phyloP scores from a whole-genome alignment of 2,888 invertebrate genomes.

The Spatulosminthurus flaviceps region DNA sequence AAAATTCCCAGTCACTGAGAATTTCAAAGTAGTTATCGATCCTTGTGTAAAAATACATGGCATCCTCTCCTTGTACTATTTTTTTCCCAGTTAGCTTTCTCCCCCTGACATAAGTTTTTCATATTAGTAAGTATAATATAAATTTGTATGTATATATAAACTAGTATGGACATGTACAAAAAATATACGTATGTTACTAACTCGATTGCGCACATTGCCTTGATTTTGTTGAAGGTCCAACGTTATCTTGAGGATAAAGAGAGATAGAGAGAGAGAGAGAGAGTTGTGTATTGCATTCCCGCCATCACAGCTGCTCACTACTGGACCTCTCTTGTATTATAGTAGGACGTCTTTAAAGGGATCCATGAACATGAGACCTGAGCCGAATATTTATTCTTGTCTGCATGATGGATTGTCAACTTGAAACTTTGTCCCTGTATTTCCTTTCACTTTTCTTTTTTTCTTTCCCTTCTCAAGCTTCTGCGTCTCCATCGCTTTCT shows the following conservation, averaged over 20 bases:
- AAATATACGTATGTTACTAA: too few species aligned
- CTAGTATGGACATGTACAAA: too few species aligned
- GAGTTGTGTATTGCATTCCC: neutral
- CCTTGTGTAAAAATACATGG: neutral
- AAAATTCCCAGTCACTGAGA: neutral
- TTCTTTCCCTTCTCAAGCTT: neutral
- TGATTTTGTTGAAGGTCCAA: neutral
- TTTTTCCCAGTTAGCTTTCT: neutral
- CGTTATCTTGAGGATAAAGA: neutral
- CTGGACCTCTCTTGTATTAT: neutral
- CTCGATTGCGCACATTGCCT: neutral
- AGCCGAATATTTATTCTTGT: conserved; percentile 49
- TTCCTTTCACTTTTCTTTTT: neutral
- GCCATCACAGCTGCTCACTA: neutral
- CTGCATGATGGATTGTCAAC: conserved; percentile 46
- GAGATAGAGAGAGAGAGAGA: neutral
- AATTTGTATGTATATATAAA: too few species aligned
- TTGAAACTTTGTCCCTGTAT: conserved; percentile 11
- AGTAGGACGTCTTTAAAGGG: conserved; percentile 40
- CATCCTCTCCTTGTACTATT: neutral
- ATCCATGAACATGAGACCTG: conserved; percentile 50
- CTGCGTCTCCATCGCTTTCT: too few species aligned
- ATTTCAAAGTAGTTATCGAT: conserved; percentile 18
- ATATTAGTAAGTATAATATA: neutral
- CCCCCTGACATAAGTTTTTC: neutral